Evolutionary conservation across 2,797 vertebrate species (phyloP).

Genomic region (Todus mexicanus): DNA sequence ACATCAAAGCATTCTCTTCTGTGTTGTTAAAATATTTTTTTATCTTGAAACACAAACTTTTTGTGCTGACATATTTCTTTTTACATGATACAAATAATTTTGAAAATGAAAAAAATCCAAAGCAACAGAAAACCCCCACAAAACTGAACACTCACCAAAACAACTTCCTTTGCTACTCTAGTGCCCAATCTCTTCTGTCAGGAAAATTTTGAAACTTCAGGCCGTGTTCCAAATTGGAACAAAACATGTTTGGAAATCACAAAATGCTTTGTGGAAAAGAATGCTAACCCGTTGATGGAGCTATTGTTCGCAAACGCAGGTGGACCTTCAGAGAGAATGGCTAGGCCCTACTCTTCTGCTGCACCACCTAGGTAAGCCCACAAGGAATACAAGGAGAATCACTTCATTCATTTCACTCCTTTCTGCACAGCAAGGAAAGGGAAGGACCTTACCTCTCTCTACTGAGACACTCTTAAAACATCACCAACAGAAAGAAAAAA

Average conservation of each 20-base stretch:
- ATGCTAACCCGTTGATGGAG: not conserved
- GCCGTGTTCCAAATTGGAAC: slow-evolving; percentile 3
- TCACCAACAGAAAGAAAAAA: not conserved
- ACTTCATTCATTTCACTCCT: not conserved
- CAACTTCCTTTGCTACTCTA: not conserved
- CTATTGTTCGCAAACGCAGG: not conserved
- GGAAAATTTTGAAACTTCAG: not conserved
- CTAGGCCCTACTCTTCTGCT: not conserved
- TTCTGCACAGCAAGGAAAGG: not conserved
- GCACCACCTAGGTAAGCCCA: not conserved
- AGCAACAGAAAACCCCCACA: not conserved
- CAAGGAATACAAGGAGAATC: not conserved
- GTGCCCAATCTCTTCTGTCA: not conserved
- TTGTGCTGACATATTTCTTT: slow-evolving; percentile 39
- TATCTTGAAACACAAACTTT: slow-evolving; percentile 47
- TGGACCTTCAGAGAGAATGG: not conserved
- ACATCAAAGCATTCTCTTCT: slow-evolving; percentile 54
- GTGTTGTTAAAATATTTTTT: slow-evolving; percentile 43
- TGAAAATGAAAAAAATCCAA: not conserved
- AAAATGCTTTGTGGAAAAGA: slow-evolving; percentile 12
- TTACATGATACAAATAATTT: slow-evolving; percentile 1
- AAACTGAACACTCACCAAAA: not conserved
- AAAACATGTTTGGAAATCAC: not conserved
- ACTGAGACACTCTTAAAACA: not conserved
- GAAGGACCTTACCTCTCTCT: not conserved